Conservation (phyloP, 2,113 vertebrate species). For the Charadrius vociferus region DNA sequence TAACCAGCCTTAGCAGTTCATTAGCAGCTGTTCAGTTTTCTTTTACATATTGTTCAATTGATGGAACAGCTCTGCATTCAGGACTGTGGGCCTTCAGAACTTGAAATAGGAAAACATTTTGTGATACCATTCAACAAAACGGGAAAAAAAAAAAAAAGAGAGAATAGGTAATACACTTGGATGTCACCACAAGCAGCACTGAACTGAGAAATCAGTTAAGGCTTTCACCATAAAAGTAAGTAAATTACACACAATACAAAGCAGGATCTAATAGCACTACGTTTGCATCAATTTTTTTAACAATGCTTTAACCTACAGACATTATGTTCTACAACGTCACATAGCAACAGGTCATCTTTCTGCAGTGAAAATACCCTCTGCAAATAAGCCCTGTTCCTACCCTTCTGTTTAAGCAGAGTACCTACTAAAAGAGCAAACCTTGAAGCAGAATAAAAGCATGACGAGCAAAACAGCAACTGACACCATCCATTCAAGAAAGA, state of each 20-base stretch:
- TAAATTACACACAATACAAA: background rate
- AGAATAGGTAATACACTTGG: background rate
- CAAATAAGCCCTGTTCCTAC: background rate
- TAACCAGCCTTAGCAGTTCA: conserved; percentile 49
- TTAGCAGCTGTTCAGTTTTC: conserved; percentile 28
- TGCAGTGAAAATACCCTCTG: background rate
- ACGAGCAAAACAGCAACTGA: background rate
- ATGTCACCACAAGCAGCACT: background rate
- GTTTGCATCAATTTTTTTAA: background rate
- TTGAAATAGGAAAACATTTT: background rate
- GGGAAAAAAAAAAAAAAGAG: background rate
- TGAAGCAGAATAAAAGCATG: background rate
- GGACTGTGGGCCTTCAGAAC: background rate
- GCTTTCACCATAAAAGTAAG: background rate
- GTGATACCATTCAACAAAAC: background rate
- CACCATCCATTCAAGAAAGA: background rate
- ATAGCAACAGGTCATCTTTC: background rate
- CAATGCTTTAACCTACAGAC: background rate
- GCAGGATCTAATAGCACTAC: background rate
- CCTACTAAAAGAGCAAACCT: background rate
- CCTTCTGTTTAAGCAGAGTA: background rate
- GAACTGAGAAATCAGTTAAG: background rate
- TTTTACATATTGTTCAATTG: background rate
- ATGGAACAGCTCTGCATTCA: background rate
- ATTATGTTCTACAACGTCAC: background rate